Evolutionary conservation across 1,140 invertebrate species (phyloP).

Genomic region (Musca vetustissima): DNA sequence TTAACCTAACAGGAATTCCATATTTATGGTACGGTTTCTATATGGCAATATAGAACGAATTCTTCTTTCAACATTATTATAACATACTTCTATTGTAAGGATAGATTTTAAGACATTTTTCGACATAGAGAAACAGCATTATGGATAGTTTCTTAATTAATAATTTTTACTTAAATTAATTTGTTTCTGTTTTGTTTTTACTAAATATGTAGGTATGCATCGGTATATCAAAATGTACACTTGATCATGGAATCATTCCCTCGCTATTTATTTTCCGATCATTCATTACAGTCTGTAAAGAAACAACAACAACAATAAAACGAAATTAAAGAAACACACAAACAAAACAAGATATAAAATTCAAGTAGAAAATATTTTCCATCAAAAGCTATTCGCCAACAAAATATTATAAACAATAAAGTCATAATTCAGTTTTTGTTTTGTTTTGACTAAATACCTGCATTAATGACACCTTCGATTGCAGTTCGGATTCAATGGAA

Average conservation of each 20-base stretch:
- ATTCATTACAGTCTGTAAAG: slow-evolving; percentile 21
- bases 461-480: slow-evolving; percentile 39
- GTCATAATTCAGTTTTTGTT: not conserved
- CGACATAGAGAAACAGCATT: too few relatives aligned
- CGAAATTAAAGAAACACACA: not conserved
- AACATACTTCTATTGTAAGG: too few relatives aligned
- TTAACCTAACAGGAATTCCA: too few relatives aligned
- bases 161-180: too few relatives aligned
- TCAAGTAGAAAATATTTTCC: too few relatives aligned
- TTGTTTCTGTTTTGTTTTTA: not conserved
- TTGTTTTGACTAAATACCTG: slow-evolving; percentile 34
- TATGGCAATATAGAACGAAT: too few relatives aligned
- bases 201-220: not conserved
- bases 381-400: too few relatives aligned
- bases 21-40: too few relatives aligned
- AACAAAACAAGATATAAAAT: not conserved
- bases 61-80: too few relatives aligned
- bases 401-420: not conserved
- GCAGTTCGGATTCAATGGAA: slow-evolving; percentile 38
- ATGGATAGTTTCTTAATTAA: too few relatives aligned
- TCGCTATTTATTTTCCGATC: slow-evolving; percentile 15
- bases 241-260: slow-evolving; percentile 20
- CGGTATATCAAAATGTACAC: not conserved
- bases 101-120: too few relatives aligned
- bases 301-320: not conserved